Evolutionary conservation across 2,888 invertebrate genomes (phyloP).

Genomic region (Tenodera sinensis): DNA sequence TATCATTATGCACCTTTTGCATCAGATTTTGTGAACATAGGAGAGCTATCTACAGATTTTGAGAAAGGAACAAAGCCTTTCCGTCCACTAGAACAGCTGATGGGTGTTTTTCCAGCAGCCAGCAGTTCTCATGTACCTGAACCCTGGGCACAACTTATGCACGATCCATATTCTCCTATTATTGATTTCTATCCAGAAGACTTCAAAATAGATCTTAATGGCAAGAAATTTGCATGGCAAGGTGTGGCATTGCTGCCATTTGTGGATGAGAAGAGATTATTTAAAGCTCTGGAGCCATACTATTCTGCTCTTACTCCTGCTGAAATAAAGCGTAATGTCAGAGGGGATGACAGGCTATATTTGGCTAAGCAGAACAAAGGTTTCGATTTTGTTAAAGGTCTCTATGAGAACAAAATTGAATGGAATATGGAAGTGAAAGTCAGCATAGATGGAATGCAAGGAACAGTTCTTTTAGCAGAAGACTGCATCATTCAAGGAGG

Average conservation of each 20-base stretch:
- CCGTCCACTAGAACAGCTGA: conserved; percentile 94
- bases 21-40: conserved; percentile 93
- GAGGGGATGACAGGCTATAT: conserved; percentile 89
- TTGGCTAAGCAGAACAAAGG: conserved; percentile 60
- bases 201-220: conserved; percentile 88
- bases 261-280: conserved; percentile 88
- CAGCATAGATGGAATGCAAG: conserved; percentile 78
- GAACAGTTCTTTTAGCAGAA: conserved; percentile 69
- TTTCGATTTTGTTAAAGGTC: conserved; percentile 64
- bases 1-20: conserved; percentile 99
- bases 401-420: conserved; percentile 59
- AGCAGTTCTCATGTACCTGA: conserved; percentile 89
- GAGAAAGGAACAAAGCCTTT: conserved; percentile 88
- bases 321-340: conserved; percentile 79
- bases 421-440: conserved; percentile 56
- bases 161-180: conserved; percentile 84
- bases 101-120: conserved; percentile 99
- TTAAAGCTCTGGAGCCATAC: conserved; percentile 75
- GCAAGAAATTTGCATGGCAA: conserved; percentile 99
- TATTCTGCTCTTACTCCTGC: conserved; percentile 76
- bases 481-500: conserved; percentile 66
- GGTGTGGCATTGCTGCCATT: conserved; percentile 97
- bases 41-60: conserved; percentile 81
- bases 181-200: conserved; percentile 99
- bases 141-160: conserved; percentile 93